These are phyloP conservation scores for Troilus luridus DNA, from an alignment of 2,888 invertebrate species.

Conservation along the genomic window DNA sequence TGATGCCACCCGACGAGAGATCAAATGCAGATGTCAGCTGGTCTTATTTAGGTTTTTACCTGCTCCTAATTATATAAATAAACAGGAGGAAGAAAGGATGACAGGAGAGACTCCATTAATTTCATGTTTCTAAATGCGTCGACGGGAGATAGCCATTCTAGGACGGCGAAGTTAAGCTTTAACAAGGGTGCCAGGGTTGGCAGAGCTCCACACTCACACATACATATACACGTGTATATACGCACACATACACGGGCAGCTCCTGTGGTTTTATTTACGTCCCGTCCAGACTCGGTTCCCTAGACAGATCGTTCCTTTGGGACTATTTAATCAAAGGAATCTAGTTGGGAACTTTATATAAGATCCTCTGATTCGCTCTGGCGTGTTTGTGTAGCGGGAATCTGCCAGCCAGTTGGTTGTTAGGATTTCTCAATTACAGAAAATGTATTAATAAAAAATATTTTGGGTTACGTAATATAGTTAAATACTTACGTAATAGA, in stretches of 20 bases:
- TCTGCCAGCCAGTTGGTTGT: background rate
- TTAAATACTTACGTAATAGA: too few relatives aligned
- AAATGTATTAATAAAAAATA: too few relatives aligned
- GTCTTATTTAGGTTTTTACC: conserved; percentile 12
- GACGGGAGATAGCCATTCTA: conserved; percentile 4
- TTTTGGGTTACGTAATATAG: too few relatives aligned
- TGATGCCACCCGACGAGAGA: background rate
- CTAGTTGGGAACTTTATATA: background rate
- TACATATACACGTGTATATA: too few relatives aligned
- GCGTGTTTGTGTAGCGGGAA: background rate
- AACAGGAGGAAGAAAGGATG: conserved; percentile 29
- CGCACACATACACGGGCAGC: too few relatives aligned
- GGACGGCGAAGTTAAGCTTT: background rate
- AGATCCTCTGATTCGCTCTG: background rate
- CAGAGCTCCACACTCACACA: background rate
- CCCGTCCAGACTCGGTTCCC: background rate
- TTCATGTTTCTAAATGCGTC: conserved; percentile 55
- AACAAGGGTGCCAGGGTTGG: conserved; percentile 51
- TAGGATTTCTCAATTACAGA: background rate
- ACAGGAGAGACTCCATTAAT: conserved; percentile 56
- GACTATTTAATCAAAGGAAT: conserved; percentile 12
- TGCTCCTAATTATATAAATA: conserved; percentile 43
- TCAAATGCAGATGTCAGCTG: background rate
- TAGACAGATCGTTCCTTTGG: background rate
- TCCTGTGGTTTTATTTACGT: conserved; percentile 41